These are phyloP conservation scores for Thunnus albacares DNA, from an alignment of 2,797 vertebrate species.

Conservation along the genomic window DNA sequence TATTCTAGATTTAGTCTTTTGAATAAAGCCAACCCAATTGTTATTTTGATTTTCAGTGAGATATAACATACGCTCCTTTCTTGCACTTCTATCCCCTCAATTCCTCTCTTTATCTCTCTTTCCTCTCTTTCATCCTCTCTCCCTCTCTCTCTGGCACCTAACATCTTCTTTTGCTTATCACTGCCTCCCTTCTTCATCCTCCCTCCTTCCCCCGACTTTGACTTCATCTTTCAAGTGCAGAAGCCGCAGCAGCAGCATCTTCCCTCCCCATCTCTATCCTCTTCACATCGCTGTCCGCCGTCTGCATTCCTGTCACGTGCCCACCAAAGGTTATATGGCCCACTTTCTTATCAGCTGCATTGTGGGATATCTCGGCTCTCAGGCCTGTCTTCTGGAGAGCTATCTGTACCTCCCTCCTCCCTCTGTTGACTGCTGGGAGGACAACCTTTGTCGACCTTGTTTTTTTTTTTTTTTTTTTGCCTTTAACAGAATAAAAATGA, in stretches of 20 bases:
- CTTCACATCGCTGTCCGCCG: slow-evolving; percentile 71
- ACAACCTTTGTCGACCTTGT: slow-evolving; percentile 83
- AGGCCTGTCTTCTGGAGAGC: slow-evolving; percentile 80
- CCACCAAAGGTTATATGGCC: slow-evolving; percentile 84
- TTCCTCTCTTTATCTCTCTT: slow-evolving; percentile 52
- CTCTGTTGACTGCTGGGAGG: slow-evolving; percentile 77
- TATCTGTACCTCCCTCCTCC: slow-evolving; percentile 76
- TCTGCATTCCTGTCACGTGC: slow-evolving; percentile 87
- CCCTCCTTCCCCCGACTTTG: slow-evolving; percentile 77
- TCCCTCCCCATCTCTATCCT: slow-evolving; percentile 70
- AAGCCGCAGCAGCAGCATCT: slow-evolving; percentile 57
- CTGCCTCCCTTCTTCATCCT: slow-evolving; percentile 67
- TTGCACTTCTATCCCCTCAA: slow-evolving; percentile 45
- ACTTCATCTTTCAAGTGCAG: slow-evolving; percentile 81
- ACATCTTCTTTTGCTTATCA: slow-evolving; percentile 85
- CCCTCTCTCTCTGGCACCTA: slow-evolving; percentile 67
- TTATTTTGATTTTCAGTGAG: slow-evolving; percentile 67
- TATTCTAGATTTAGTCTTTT: slow-evolving; percentile 21
- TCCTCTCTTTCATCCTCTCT: slow-evolving; percentile 58
- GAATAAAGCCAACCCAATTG: slow-evolving; percentile 54
- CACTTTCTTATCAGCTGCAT: slow-evolving; percentile 91
- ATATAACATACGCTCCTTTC: slow-evolving; percentile 57
- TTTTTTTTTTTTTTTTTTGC: slow-evolving; percentile 71
- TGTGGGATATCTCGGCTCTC: slow-evolving; percentile 86
- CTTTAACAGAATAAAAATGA: slow-evolving; percentile 83